Conservation (phyloP, 2,888 invertebrate species). For the Julus scanicus region DNA sequence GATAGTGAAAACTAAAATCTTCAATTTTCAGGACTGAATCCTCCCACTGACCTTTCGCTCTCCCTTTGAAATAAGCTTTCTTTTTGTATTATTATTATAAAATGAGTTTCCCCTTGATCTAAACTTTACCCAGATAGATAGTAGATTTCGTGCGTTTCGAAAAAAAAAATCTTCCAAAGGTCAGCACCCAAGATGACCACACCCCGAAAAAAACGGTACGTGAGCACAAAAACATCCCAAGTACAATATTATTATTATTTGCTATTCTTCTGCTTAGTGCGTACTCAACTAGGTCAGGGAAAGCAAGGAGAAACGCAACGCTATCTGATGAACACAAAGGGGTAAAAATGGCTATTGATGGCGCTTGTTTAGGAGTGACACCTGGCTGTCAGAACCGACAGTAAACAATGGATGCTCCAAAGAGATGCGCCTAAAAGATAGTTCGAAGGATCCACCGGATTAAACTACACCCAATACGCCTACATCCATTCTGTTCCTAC, state of each 20-base stretch:
- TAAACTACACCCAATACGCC: background rate
- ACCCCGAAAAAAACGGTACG: slow-evolving; percentile 12
- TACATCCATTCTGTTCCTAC: background rate
- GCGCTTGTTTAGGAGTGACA: background rate
- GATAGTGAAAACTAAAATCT: too few species aligned
- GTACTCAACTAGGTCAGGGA: slow-evolving; percentile 9
- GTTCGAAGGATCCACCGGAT: slow-evolving; percentile 14
- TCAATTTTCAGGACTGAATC: too few species aligned
- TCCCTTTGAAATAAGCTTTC: background rate
- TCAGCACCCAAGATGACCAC: background rate
- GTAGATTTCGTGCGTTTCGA: background rate
- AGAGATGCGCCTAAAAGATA: slow-evolving; percentile 13
- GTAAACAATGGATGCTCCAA: background rate
- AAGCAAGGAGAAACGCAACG: background rate
- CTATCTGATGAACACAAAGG: slow-evolving; percentile 14
- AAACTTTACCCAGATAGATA: slow-evolving; percentile 33
- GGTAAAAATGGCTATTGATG: background rate
- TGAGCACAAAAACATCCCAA: slow-evolving; percentile 14
- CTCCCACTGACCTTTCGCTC: background rate
- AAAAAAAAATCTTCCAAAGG: background rate
- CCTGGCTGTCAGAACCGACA: slow-evolving; percentile 13
- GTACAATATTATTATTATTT: slow-evolving; percentile 14
- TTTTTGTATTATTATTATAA: background rate
- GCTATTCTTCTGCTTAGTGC: background rate
- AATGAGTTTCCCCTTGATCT: slow-evolving; percentile 33